These are phyloP conservation scores for Corynorhinus townsendii DNA, from an alignment of 2,113 vertebrate species.

Conservation along the genomic window DNA sequence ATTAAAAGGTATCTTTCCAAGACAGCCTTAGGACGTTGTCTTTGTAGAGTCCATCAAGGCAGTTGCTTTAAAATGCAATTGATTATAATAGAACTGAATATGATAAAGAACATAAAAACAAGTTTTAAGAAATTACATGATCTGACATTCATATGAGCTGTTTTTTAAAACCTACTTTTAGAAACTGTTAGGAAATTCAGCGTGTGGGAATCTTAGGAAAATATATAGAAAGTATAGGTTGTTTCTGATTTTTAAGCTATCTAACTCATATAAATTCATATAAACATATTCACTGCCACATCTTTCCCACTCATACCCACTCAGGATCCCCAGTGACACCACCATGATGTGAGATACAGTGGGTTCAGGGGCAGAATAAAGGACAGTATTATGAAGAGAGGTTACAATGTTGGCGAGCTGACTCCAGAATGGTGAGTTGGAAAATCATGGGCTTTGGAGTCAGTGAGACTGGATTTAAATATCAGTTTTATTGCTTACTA, in stretches of 20 bases:
- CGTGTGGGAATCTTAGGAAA: background rate
- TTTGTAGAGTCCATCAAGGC: background rate
- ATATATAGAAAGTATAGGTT: background rate
- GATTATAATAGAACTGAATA: background rate
- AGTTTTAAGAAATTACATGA: constrained; percentile 29
- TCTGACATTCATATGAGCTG: background rate
- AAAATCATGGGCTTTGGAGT: background rate
- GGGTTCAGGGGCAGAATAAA: background rate
- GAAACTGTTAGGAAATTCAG: background rate
- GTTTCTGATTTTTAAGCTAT: background rate
- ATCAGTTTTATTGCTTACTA: background rate
- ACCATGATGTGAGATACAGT: background rate
- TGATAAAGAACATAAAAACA: background rate
- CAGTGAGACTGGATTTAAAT: background rate
- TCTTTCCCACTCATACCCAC: too few relatives aligned
- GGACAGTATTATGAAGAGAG: background rate
- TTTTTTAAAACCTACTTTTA: background rate
- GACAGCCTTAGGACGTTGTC: background rate
- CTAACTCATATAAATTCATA: background rate
- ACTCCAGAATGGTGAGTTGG: background rate
- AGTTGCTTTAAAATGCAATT: background rate
- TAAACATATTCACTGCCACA: background rate
- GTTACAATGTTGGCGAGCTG: background rate
- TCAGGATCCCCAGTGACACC: background rate
- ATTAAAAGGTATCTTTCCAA: constrained; percentile 1